Percentiles rank a stretch among this genome's conserved stretches.
Evolutionary conservation across 1,140 invertebrate species (phyloP).

Genomic region (Aphis gossypii): DNA sequence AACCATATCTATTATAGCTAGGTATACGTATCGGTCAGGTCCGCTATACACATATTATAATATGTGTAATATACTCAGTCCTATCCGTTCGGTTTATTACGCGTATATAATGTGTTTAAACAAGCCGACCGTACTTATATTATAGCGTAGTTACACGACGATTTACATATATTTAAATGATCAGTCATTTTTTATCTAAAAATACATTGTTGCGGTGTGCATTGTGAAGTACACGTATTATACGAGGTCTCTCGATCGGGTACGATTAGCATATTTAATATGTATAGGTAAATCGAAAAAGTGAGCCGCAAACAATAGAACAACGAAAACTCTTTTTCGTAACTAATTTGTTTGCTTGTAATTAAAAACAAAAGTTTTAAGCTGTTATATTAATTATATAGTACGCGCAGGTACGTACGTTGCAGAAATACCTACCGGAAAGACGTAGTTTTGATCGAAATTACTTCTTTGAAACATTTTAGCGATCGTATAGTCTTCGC

Average conservation of each 20-base stretch:
- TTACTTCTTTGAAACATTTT: neutral
- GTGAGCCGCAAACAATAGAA: constrained; percentile 12
- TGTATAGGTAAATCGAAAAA: neutral
- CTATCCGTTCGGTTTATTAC: neutral
- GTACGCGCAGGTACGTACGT: neutral
- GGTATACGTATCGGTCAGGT: neutral
- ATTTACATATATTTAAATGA: neutral
- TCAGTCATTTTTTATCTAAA: constrained; percentile 6
- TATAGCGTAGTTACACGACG: neutral
- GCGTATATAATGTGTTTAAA: neutral
- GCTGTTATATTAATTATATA: constrained; percentile 4
- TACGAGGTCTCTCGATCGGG: neutral
- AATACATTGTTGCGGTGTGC: neutral
- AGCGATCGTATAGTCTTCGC: neutral
- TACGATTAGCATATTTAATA: constrained; percentile 17
- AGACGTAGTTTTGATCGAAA: neutral
- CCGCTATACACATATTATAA: neutral
- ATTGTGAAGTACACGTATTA: neutral
- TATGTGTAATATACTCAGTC: neutral
- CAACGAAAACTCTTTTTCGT: constrained; percentile 13
- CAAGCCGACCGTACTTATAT: neutral
- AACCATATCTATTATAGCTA: neutral
- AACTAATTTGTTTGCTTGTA: constrained; percentile 34
- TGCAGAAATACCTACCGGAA: neutral
- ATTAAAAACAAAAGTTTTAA: constrained; percentile 31